These are phyloP conservation scores for Dastarcus helophoroides DNA, from an alignment of 2,888 invertebrate species.

Conservation along the genomic window DNA sequence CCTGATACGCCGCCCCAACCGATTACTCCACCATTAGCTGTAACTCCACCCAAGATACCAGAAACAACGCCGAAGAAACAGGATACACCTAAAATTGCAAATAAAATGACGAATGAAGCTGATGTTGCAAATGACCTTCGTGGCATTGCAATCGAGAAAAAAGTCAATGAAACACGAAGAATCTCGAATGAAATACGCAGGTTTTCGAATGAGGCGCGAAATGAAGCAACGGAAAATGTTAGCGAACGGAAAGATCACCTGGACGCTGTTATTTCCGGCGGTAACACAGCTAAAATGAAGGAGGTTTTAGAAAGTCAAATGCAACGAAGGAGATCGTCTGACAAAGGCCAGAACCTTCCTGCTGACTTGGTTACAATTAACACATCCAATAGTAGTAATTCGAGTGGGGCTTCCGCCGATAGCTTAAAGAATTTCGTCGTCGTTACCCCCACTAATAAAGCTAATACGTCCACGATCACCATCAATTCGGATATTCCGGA, in stretches of 20 bases:
- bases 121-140: neutral
- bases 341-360: constrained; percentile 13
- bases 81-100: neutral
- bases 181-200: no score
- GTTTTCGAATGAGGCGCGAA: no score
- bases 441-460: constrained; percentile 31
- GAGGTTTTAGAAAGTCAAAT: constrained; percentile 22
- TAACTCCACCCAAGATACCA: neutral
- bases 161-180: no score
- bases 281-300: constrained; percentile 22
- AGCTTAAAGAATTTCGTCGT: constrained; percentile 28
- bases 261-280: no score
- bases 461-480: constrained; percentile 41
- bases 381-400: constrained; percentile 24
- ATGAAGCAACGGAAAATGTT: no score
- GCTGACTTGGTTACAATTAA: constrained; percentile 17
- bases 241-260: no score
- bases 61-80: constrained; percentile 1
- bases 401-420: constrained; percentile 24
- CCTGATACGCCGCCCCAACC: constrained; percentile 29
- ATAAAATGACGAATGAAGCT: neutral
- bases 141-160: no score
- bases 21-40: constrained; percentile 22
- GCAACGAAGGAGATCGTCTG: constrained; percentile 15
- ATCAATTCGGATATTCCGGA: constrained; percentile 45